Base-by-base conservation (phyloP, 2,888 invertebrate species). In the Dynastes grantii region DNA sequence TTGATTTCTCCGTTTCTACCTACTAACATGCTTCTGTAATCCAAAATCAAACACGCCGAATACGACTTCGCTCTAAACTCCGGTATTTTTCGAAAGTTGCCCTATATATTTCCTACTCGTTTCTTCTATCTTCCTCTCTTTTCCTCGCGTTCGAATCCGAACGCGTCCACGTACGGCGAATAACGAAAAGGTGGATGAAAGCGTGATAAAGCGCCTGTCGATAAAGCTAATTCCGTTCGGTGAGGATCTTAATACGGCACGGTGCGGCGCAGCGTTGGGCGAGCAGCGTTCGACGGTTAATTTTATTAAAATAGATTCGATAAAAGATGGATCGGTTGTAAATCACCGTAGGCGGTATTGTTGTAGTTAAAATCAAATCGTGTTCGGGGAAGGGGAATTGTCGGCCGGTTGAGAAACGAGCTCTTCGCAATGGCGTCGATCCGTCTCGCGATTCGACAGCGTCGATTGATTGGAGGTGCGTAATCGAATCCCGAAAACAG, bases 171-270 rank as follows among this genome's bases (percentile, higher is more conserved):
- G 11, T 61, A 61, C 27, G 27, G 29, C 61, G 29, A 2, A n/a
- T 22, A 22, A 8, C 29, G 61, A 6, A 16, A 55, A n/a, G 53
- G 22, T 22, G 68, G 49, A 68, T 68, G 22, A 8, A 45, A 51
- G 22, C 68, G 68, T 68, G 68, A 68, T 68, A 68, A 68, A 68
- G 68, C 68, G 68, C 4, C 49, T 68, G 68, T 68, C 68, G 68
- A 68, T 68, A 68, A 68, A 68, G 68, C 68, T 68, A 68, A 68
- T 68, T 22, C 29, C 49, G 68, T 22, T 51, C 29, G 11, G 49
- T 1, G 49, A 8, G 51, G 68, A 68, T 68, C 68, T 68, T 68
- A 68, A 68, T 65, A 32, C 40, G 16, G 63, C 29, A 29, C 32
- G 32, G 37, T n/a, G n/a, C 64, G 13, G 37, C 37, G 8, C 37